These are phyloP conservation scores for Simalia tracyae DNA, from an alignment of 2,797 vertebrate species.

Conservation along the genomic window DNA sequence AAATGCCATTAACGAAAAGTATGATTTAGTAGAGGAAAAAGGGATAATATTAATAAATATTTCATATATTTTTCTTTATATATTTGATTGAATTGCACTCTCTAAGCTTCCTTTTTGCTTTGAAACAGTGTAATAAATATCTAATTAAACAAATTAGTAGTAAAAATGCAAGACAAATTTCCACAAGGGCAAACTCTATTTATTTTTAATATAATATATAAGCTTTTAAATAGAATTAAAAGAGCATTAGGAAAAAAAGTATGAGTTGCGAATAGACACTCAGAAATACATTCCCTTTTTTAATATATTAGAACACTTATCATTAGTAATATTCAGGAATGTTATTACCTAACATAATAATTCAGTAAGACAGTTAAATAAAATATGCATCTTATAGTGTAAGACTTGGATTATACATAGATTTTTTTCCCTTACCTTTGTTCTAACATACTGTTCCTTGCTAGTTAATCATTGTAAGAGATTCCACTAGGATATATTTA, in stretches of 20 bases:
- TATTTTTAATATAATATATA: slow-evolving; percentile 46
- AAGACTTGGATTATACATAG: background rate
- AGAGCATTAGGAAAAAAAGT: background rate
- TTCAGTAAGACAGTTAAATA: slow-evolving; percentile 10
- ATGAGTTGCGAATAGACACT: background rate
- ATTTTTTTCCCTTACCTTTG: background rate
- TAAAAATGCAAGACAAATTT: slow-evolving; percentile 52
- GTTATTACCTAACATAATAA: slow-evolving; percentile 17
- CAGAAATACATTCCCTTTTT: background rate
- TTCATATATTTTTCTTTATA: slow-evolving; percentile 17
- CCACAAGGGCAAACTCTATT: slow-evolving; percentile 43
- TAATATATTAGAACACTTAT: rapidly evolving
- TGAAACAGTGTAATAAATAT: slow-evolving; percentile 52
- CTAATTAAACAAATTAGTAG: slow-evolving; percentile 46
- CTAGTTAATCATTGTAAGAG: background rate
- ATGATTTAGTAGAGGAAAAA: rapidly evolving
- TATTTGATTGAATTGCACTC: slow-evolving; percentile 20
- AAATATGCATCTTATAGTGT: background rate
- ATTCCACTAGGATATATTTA: background rate
- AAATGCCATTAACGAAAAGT: slow-evolving; percentile 15
- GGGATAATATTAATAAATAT: slow-evolving; percentile 18
- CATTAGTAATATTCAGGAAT: slow-evolving; percentile 19
- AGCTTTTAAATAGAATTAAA: slow-evolving; percentile 16
- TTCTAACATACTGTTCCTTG: background rate
- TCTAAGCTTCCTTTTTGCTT: slow-evolving; percentile 39